A percentile compares a stretch with the other conserved stretches of the same genome.
Evolutionary conservation across 2,113 vertebrate genomes (phyloP).

Genomic region (Archocentrus centrarchus): DNA sequence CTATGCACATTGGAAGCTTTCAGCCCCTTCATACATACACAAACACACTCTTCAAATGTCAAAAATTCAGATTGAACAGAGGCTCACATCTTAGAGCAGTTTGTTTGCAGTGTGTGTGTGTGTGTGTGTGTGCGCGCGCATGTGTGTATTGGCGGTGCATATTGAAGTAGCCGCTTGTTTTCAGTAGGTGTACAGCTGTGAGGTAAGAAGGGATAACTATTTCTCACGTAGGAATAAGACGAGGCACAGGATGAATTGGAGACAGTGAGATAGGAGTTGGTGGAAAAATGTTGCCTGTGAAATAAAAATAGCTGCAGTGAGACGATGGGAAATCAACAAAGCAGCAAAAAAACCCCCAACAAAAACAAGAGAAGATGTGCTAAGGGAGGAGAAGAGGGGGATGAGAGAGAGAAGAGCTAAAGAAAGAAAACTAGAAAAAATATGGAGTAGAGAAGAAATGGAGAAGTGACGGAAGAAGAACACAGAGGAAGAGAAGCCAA

Average conservation of each 20-base stretch:
- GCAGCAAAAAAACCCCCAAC: not conserved
- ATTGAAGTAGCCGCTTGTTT: not conserved
- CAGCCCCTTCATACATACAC: not conserved
- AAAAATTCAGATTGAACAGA: constrained; percentile 8
- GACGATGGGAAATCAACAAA: not conserved
- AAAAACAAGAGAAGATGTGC: not conserved
- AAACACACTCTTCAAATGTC: not conserved
- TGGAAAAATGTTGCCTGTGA: constrained; percentile 7
- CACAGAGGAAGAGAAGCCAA: not conserved
- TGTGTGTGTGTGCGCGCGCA: too few relatives aligned
- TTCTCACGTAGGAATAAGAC: not conserved
- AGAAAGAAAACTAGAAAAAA: not conserved
- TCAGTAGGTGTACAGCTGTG: not conserved
- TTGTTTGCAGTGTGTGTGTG: not conserved
- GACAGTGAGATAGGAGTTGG: not conserved
- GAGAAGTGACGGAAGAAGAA: not conserved
- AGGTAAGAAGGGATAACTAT: not conserved
- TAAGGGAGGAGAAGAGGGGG: not conserved
- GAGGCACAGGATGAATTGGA: not conserved
- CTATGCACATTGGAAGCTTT: not conserved
- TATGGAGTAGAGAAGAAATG: not conserved
- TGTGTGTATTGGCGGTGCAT: too few relatives aligned
- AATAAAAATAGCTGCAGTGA: not conserved
- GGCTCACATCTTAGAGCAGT: not conserved
- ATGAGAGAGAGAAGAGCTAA: not conserved